Percentiles rank a stretch among this genome's conserved stretches.
Evolutionary conservation across 1,140 invertebrate genomes (phyloP).

Genomic region (Lepidurus apus): DNA sequence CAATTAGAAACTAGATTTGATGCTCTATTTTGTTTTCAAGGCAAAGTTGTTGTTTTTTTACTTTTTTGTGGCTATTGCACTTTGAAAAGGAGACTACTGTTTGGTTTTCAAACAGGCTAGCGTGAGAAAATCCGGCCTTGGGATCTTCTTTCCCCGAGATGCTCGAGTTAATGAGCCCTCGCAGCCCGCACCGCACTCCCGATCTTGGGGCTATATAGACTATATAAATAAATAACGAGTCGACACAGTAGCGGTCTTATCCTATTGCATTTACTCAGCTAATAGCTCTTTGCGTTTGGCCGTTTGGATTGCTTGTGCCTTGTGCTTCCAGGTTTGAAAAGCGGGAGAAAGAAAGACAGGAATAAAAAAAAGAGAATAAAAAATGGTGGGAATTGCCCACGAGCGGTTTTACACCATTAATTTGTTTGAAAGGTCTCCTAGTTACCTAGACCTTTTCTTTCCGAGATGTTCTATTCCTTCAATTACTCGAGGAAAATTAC

Average conservation of each 20-base stretch:
- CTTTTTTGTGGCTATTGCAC: too few species aligned
- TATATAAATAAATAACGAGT: neutral
- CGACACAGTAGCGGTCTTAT: neutral
- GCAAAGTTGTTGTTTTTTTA: too few species aligned
- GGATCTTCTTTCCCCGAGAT: neutral
- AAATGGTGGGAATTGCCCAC: conserved; percentile 21
- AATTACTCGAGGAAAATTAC: neutral
- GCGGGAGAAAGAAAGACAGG: neutral
- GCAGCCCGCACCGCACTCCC: too few species aligned
- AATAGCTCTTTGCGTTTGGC: neutral
- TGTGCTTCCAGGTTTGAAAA: neutral
- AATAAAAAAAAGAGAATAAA: neutral
- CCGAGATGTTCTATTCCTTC: neutral
- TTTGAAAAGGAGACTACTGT: neutral
- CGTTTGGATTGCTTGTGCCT: neutral
- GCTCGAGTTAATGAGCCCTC: conserved; percentile 4
- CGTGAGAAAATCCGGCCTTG: conserved; percentile 16
- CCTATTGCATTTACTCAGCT: neutral
- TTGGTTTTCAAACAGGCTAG: neutral
- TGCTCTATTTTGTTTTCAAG: too few species aligned
- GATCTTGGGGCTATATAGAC: neutral
- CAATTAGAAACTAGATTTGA: too few species aligned
- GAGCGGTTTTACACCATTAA: conserved; percentile 18
- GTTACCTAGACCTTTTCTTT: neutral
- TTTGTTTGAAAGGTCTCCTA: conserved; percentile 2